Base-by-base conservation (phyloP, 2,797 vertebrate species). In the Mus spretus region DNA sequence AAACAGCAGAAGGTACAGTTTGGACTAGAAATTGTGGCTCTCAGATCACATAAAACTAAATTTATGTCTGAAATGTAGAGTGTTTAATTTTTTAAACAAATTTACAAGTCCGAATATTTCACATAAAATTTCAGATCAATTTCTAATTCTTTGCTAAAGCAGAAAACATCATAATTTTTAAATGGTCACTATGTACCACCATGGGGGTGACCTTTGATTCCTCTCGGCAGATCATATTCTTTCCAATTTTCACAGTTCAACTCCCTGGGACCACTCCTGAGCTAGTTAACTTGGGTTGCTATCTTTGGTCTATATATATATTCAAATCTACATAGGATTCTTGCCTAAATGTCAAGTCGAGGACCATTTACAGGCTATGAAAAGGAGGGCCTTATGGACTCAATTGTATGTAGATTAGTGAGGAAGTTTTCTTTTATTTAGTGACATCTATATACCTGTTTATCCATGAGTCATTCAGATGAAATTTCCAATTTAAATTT, bases 91-190 rank as follows among this genome's bases (percentile, higher is more conserved):
- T 82, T 85, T 78, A 50, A 81, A 57, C 34, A 81, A 81, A 22
- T 81, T 57, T 81, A 59, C 5, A 95, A 93, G 26, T 92, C 83
- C 81, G 12, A 72, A 57, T 26, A 22, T 79, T 91, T 93, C 53
- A 80, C 15, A 57, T 79, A 91, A 93, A 96, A 95, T 57, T 70
- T 22, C 53, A 85, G 50, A 40, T 47, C 6, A 2, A 72, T 92
- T 95, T 93, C 12, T 91, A 70, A 50, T 85, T 82, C 1, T 20
- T 65, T 74, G 3, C 13, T 70, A 84, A 80, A 79, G 37, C 31
- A 82, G 34, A 97, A 95, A 11, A 50, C 61, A 22, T 10, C 10
- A 59, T 90, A 3, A 50, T 91, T 88, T 40, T 83, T 92, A 63
- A 3, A 7, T 10, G 9, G 11, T 9, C 31, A 61, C 15, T 2